Evolutionary conservation across 2,888 invertebrate species (phyloP).

Genomic region (Dynastes maya): DNA sequence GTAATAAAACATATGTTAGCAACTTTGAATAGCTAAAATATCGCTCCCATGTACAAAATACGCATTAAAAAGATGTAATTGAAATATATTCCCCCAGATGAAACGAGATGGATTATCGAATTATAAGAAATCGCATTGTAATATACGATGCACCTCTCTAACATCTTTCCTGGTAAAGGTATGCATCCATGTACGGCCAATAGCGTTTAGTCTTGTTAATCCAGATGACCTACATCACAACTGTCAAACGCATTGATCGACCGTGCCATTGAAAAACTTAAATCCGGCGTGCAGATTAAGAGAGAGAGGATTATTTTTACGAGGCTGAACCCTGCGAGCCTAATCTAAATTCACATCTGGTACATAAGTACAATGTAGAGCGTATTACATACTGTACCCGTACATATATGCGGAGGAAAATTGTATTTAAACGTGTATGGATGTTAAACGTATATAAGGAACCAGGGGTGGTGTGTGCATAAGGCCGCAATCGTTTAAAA

Average conservation of each 20-base stretch:
- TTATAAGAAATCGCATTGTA: too few relatives aligned
- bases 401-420: slow-evolving; percentile 2
- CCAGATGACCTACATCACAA: slow-evolving; percentile 58
- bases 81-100: too few relatives aligned
- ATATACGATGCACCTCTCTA: too few relatives aligned
- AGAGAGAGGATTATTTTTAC: slow-evolving; percentile 53
- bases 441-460: not conserved
- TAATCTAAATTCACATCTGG: slow-evolving; percentile 51
- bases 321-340: slow-evolving; percentile 9
- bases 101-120: too few relatives aligned
- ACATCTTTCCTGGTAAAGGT: too few relatives aligned
- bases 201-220: slow-evolving; percentile 51
- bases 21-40: too few relatives aligned
- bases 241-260: slow-evolving; percentile 57
- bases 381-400: not conserved
- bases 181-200: too few relatives aligned
- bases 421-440: not conserved
- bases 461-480: not conserved
- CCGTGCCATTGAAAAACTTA: slow-evolving; percentile 54
- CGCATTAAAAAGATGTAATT: too few relatives aligned
- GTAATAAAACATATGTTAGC: too few relatives aligned
- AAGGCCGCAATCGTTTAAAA: too few relatives aligned
- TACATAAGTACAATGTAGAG: not conserved
- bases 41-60: too few relatives aligned
- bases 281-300: slow-evolving; percentile 57